Base-by-base conservation (phyloP, 1,140 invertebrate genomes). In the Zaprionus gabonicus region DNA sequence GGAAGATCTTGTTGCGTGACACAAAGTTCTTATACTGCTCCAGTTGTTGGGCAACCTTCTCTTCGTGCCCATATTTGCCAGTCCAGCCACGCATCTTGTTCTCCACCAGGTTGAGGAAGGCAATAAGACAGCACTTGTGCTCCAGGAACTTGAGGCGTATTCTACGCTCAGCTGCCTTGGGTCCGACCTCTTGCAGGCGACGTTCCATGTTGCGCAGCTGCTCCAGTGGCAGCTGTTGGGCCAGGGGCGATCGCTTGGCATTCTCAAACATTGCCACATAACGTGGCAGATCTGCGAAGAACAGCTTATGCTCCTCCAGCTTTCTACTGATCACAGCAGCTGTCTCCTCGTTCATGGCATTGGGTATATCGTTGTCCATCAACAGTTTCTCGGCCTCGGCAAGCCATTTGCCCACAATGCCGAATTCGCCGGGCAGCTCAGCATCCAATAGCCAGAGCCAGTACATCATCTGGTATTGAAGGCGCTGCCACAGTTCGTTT, bases 11-110 rank as follows among this genome's bases (percentile, higher is more conserved):
- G 93, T 98, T 98, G 80, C 95, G 95, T 3, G 97, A 97, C 13
- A 99, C 97, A 94, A 98, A 98, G 94, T 97, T 97, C 77, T 96
- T 95, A 90, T 98, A 99, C 85, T 99, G 97, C 76, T 97, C 96
- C 77, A 98, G 93, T 92, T 98, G 95, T 75, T 96, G 95, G 83
- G 96, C 95, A 2, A 98, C 97, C 90, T 97, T 96, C 67, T 97
- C 96, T 82, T 97, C 95, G 10, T 94, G 93, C 17, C 97, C 97
- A 92, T 98, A 98, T 93, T 98, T 99, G 1, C 96, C 95, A 70
- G 96, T 97, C 98, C 98, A 99, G 44, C 95, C 93, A 92, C 96
- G 96, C 71, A 99, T 93, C 93, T 98, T 98, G 36, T 95, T 96
- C 94, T 99, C 98, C 44, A 98, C 96, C 56, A 98, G 94, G 91